Base-by-base conservation (phyloP, 2,888 invertebrate species). In the Aleiodes alternator region DNA sequence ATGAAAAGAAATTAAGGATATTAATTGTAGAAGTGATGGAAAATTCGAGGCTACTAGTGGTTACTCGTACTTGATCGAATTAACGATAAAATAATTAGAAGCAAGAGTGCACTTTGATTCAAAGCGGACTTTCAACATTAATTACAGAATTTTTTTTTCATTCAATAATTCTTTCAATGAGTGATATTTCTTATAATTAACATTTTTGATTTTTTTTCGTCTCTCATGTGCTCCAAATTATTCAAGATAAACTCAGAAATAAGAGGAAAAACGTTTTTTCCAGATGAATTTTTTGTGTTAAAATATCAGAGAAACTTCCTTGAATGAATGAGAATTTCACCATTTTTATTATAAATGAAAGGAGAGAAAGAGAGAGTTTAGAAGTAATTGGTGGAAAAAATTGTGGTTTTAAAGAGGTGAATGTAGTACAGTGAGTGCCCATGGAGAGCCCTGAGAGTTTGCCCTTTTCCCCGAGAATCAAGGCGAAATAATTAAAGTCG, bases 391-490 rank as follows among this genome's bases (percentile, higher is more conserved):
- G 38, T 55, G 61, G 16, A 64, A 72, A 51, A 51, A 59, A 23
- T 9, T 29, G 59, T 3, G 59, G 12, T 34, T 59, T 59, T 7
- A 59, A 34, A 31, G n/a, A 34, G 14, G 34, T 59, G 69, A 12
- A 69, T 55, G 69, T 53, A 34, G 23, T 29, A 29, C 56, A 56
- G 56, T 56, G 56, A 56, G 56, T 57, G 57, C 31, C n/a, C 9
- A 48, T 4, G 16, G n/a, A 48, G 34, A 48, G 43, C 23, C 64
- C 43, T 64, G 9, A 64, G 43, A 43, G 43, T 64, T 57, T 16
- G 43, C 64, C 64, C 64, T 64, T 64, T 64, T 43, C 57, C 57
- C 57, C 11, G 14, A 23, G 57, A 70, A 48, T 57, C 48, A 71
- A 8, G 50, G 48, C 38, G 59, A 59, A 43, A 64, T 43, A 64